Evolutionary conservation across 1,140 invertebrate species (phyloP).

Genomic region (Popillia japonica): DNA sequence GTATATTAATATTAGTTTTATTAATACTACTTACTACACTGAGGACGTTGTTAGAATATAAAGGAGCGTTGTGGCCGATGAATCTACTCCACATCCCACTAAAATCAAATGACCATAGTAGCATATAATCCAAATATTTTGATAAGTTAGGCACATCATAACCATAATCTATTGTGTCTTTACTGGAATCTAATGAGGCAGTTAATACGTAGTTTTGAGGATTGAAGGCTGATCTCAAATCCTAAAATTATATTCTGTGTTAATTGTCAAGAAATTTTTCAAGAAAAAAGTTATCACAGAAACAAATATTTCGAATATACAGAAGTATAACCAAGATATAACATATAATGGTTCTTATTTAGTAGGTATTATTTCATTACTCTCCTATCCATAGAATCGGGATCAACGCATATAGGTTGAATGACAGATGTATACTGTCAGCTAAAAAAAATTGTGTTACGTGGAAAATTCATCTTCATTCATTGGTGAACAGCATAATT

Average conservation of each 20-base stretch:
- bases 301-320: not conserved
- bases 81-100: constrained; percentile 79
- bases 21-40: constrained; percentile 65
- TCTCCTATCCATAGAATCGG: too few species aligned
- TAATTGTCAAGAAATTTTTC: not conserved
- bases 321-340: too few species aligned
- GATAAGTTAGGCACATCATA: constrained; percentile 77
- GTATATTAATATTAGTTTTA: too few species aligned
- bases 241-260: constrained; percentile 57
- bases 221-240: constrained; percentile 67
- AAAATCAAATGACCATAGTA: constrained; percentile 88
- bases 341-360: too few species aligned
- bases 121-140: constrained; percentile 77
- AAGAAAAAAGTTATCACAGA: not conserved
- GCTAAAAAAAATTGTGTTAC: too few species aligned
- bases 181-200: constrained; percentile 74
- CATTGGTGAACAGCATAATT: too few species aligned
- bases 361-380: too few species aligned
- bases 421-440: too few species aligned
- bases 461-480: too few species aligned
- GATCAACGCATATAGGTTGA: too few species aligned
- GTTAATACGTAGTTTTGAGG: constrained; percentile 68
- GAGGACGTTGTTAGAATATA: constrained; percentile 61
- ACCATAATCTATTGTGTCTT: constrained; percentile 69
- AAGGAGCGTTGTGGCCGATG: constrained; percentile 74